phyloP scores from a whole-genome alignment of 2,797 vertebrate species.

The Arrhamphus sclerolepis region DNA sequence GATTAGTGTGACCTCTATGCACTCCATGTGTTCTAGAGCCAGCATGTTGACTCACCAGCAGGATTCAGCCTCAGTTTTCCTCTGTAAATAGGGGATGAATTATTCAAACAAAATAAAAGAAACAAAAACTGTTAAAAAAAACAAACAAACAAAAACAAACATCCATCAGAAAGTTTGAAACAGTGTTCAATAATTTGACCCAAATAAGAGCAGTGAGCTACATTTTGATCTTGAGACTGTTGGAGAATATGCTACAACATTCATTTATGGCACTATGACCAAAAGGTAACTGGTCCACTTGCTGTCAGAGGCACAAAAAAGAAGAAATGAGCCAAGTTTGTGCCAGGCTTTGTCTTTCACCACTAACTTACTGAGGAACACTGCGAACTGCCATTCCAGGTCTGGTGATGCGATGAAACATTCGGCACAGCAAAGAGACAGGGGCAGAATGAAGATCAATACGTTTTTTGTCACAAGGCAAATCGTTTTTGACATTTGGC shows the following conservation, averaged over 20 bases:
- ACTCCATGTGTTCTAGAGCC: conserved; percentile 49
- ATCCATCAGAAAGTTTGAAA: conserved; percentile 39
- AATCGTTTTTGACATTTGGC: conserved; percentile 84
- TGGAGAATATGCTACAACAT: background rate
- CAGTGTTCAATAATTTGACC: background rate
- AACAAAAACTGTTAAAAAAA: background rate
- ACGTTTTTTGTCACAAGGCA: conserved; percentile 73
- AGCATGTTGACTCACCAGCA: conserved; percentile 56
- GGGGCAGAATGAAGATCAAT: conserved; percentile 80
- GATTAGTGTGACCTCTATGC: conserved; percentile 65
- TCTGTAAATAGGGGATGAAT: conserved; percentile 13
- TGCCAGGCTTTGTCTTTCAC: conserved; percentile 51
- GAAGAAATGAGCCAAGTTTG: conserved; percentile 24
- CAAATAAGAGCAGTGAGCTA: background rate
- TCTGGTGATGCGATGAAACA: conserved; percentile 63
- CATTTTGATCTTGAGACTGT: background rate
- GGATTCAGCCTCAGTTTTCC: conserved; percentile 43
- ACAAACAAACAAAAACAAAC: background rate
- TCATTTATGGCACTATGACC: background rate
- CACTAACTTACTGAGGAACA: conserved; percentile 66
- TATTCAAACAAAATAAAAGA: background rate
- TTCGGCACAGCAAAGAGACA: conserved; percentile 65
- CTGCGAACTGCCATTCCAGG: conserved; percentile 67
- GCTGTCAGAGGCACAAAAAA: too few species aligned
- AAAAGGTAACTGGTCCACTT: conserved; percentile 11